Evolutionary conservation across 1,140 invertebrate genomes (phyloP).

Genomic region (Cyrtorhinus lividipennis): DNA sequence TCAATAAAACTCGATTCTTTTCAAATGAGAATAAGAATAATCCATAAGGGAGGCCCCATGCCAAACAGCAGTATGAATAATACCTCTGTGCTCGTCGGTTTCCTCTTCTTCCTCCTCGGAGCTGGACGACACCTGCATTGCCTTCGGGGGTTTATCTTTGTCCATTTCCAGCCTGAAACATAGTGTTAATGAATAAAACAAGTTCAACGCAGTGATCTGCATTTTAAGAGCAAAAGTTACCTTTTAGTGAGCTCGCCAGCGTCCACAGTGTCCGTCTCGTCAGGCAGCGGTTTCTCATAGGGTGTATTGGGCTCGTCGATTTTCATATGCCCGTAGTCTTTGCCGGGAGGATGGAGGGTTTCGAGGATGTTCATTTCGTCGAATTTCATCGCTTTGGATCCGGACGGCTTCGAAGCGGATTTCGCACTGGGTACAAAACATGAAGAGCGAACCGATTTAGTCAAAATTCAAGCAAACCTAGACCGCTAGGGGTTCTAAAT

Average conservation of each 20-base stretch:
- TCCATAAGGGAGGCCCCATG: no score
- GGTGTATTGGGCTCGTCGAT: conserved; percentile 98
- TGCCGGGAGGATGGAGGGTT: conserved; percentile 92
- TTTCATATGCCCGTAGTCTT: conserved; percentile 99
- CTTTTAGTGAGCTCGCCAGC: conserved; percentile 61
- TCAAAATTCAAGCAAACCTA: background rate
- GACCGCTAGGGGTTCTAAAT: background rate
- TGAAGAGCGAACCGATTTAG: background rate
- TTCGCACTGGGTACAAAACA: background rate
- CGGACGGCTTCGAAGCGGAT: background rate
- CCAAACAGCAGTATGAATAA: background rate
- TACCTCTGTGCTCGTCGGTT: background rate
- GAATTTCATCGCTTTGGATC: conserved; percentile 71
- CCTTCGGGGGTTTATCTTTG: background rate
- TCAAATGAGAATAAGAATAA: no score
- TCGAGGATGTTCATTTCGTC: conserved; percentile 99
- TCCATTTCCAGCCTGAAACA: conserved; percentile 19
- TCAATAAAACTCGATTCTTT: no score
- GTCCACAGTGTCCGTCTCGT: conserved; percentile 59
- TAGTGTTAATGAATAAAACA: background rate
- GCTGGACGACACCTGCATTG: background rate
- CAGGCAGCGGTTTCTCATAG: conserved; percentile 59
- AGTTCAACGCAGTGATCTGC: background rate
- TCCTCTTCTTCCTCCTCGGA: background rate
- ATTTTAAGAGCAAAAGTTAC: conserved; percentile 27